Base-by-base conservation (phyloP, 1,140 invertebrate genomes). In the Mizuhopecten yessoensis region DNA sequence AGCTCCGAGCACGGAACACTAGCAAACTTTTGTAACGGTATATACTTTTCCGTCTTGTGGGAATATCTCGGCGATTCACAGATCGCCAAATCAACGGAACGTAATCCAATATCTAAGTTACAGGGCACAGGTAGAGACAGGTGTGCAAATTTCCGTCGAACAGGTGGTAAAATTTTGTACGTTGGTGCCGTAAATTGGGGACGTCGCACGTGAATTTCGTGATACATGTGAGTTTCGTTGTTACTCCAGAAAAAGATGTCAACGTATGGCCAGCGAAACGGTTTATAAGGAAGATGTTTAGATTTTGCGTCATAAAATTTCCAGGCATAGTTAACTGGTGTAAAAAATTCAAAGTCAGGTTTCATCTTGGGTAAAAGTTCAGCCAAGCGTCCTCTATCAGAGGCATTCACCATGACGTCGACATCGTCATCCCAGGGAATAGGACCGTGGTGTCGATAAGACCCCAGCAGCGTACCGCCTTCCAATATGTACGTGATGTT, bases 381-480 rank as follows among this genome's bases (percentile, higher is more conserved):
- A 75, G 57, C 57, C 57, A 75, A 75, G 23, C 57, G 57, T 29
- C 1, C 9, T 17, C 57, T 75, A 75, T 75, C 57, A 29, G 57
- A 75, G 23, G 57, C 57, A 29, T 93, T 91, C 10, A 93, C 86
- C 34, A 90, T 49, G 34, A 94, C 39, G 34, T 94, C 93, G 33
- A 94, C 86, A 49, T 94, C 93, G 39, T 94, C 93, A 86, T 94
- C 93, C 93, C 93, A 94, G 17, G 93, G 93, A 34, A 94, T 91
- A 5, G 87, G 39, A 20, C 93, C 93, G 86, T 94, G 93, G 34
- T 94, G 93, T 0, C 93, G 86, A 20, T 87, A 91, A 33, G 90
- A 91, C 0, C 93, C 93, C 20, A 94, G 33, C 34, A 94, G 36
- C 23, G 93, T 91, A n/a, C 93, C 93, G 0, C 88, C 90, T 87